Percentiles rank a stretch among this genome's conserved stretches.
Conservation (phyloP, 1,140 invertebrate species). For the Drosophila parabipectinata region DNA sequence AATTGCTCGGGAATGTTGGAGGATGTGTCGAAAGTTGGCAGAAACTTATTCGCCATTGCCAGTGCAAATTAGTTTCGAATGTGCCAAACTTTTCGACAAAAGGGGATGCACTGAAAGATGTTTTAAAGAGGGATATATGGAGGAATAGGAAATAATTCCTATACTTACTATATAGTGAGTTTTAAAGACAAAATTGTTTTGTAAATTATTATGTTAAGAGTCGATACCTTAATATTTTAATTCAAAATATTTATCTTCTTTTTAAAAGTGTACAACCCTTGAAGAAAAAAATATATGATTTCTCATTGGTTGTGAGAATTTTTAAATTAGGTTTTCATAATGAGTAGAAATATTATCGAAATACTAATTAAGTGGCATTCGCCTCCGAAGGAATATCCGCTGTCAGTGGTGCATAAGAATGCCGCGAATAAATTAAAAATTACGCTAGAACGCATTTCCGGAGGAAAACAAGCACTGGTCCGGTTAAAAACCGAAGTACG, state of each 20-base stretch:
- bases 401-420: constrained; percentile 14
- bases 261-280: neutral
- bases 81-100: constrained; percentile 49
- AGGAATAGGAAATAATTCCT: no score
- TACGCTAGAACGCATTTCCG: constrained; percentile 63
- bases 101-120: neutral
- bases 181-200: no score
- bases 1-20: constrained; percentile 2
- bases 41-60: constrained; percentile 32
- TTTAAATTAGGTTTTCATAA: constrained; percentile 12
- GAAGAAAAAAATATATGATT: neutral
- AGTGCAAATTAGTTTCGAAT: constrained; percentile 52
- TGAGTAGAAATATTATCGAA: constrained; percentile 15
- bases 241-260: neutral
- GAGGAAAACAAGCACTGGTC: constrained; percentile 17
- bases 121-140: neutral
- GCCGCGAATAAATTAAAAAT: constrained; percentile 71
- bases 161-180: no score
- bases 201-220: no score
- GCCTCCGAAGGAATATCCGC: constrained; percentile 9
- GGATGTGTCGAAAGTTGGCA: constrained; percentile 16
- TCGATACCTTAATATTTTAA: no score
- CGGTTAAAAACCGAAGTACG: constrained; percentile 7
- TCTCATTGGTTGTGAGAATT: neutral
- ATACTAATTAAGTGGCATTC: constrained; percentile 36